Percentiles rank a stretch among this genome's conserved stretches.
Evolutionary conservation across 2,113 vertebrate species (phyloP).

Genomic region (Tapirus terrestris): DNA sequence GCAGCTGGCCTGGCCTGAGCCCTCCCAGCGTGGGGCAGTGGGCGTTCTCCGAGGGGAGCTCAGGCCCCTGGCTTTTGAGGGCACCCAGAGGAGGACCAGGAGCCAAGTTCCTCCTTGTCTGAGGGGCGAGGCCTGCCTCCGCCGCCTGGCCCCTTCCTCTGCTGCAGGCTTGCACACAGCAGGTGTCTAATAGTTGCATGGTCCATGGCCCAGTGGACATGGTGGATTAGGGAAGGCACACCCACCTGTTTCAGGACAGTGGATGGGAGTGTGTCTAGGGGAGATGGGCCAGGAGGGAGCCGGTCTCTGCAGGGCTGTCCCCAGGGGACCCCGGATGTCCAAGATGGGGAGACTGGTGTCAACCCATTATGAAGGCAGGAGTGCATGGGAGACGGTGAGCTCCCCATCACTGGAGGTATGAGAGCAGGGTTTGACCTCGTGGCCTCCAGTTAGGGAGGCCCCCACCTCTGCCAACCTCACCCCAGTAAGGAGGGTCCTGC

Average conservation of each 20-base stretch:
- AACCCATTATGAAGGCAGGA: no score
- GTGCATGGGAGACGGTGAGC: rapidly evolving
- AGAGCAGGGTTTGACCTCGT: neutral
- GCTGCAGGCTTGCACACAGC: neutral
- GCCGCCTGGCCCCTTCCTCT: neutral
- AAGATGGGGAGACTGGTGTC: neutral
- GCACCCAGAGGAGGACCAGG: neutral
- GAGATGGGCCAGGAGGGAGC: neutral
- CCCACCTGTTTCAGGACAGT: neutral
- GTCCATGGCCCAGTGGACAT: neutral
- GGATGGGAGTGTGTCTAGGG: neutral
- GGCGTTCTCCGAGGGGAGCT: neutral
- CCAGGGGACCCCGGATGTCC: no score
- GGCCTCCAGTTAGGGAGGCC: neutral
- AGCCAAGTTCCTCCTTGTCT: neutral
- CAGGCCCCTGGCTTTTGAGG: neutral
- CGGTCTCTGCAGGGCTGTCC: neutral
- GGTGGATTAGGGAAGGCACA: rapidly evolving
- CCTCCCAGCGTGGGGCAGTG: neutral
- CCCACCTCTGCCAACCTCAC: neutral
- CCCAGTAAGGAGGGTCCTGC: neutral
- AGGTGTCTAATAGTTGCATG: neutral
- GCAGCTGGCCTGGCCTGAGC: neutral
- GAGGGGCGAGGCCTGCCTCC: neutral
- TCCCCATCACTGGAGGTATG: neutral